Evolutionary conservation across 2,888 invertebrate genomes (phyloP).

Genomic region (Aspidiotus destructor): DNA sequence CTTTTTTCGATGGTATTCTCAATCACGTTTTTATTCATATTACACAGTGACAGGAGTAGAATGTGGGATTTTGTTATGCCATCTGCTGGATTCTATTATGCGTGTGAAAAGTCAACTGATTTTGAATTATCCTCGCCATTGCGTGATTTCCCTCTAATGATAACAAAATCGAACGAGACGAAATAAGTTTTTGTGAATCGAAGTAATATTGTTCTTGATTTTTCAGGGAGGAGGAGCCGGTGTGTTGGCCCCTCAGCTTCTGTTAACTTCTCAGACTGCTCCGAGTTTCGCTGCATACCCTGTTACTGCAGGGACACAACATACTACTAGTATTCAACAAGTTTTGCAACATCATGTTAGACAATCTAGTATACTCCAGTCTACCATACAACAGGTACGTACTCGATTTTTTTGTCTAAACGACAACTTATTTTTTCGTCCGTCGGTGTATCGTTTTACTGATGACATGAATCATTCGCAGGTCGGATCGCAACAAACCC

Average conservation of each 20-base stretch:
- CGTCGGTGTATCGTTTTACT: not conserved
- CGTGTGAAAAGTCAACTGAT: not conserved
- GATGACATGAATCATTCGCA: not conserved
- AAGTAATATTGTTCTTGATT: constrained; percentile 8
- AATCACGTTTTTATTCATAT: too few species aligned
- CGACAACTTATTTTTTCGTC: not conserved
- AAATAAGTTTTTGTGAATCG: not conserved
- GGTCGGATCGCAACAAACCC: constrained; percentile 25
- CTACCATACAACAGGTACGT: constrained; percentile 39
- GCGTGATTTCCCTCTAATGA: not conserved
- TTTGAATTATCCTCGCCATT: not conserved
- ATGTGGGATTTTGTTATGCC: too few species aligned
- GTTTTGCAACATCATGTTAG: constrained; percentile 39
- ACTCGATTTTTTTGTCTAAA: not conserved
- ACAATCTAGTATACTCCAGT: constrained; percentile 38
- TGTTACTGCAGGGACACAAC: constrained; percentile 35
- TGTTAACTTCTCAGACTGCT: constrained; percentile 35
- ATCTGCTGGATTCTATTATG: not conserved
- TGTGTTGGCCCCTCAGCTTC: constrained; percentile 37
- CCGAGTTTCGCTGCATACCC: constrained; percentile 35
- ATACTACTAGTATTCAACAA: constrained; percentile 38
- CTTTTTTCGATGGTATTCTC: too few species aligned
- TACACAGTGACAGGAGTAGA: too few species aligned
- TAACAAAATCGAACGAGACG: not conserved
- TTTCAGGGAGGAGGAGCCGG: constrained; percentile 36